phyloP scores from a whole-genome alignment of 2,797 vertebrate genomes.

The Peromyscus aztecus region DNA sequence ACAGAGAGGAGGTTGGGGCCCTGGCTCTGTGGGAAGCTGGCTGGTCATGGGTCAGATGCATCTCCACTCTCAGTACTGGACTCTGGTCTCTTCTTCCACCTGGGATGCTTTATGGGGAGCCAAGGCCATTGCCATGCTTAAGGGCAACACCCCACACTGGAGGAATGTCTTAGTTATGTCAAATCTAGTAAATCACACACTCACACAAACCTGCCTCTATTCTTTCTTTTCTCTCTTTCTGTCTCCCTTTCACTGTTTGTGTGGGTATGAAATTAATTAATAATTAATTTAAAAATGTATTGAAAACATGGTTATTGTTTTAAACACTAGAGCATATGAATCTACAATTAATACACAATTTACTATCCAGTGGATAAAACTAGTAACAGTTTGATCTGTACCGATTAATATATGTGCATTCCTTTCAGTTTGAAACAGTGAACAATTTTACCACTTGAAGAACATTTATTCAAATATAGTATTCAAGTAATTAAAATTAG shows the following conservation, averaged over 20 bases:
- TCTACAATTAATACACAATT: neutral
- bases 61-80: neutral
- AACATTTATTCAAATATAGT: neutral
- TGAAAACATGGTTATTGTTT: neutral
- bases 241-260: neutral
- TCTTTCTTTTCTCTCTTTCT: neutral
- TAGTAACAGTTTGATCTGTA: neutral
- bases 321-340: neutral
- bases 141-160: neutral
- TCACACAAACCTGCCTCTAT: too few relatives aligned
- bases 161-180: neutral
- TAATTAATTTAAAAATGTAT: neutral
- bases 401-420: neutral
- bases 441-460: neutral
- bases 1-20: too few relatives aligned
- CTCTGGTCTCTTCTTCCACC: neutral
- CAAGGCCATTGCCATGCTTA: neutral
- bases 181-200: neutral
- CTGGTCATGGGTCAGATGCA: neutral
- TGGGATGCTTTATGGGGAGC: accelerated
- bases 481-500: neutral
- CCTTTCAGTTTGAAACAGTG: neutral
- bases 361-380: neutral
- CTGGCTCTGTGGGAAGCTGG: neutral
- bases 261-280: neutral